A percentile compares a stretch with the other conserved stretches of the same genome.
These are phyloP conservation scores for Leptosomus discolor DNA, from an alignment of 2,113 vertebrate genomes.

Conservation along the genomic window DNA sequence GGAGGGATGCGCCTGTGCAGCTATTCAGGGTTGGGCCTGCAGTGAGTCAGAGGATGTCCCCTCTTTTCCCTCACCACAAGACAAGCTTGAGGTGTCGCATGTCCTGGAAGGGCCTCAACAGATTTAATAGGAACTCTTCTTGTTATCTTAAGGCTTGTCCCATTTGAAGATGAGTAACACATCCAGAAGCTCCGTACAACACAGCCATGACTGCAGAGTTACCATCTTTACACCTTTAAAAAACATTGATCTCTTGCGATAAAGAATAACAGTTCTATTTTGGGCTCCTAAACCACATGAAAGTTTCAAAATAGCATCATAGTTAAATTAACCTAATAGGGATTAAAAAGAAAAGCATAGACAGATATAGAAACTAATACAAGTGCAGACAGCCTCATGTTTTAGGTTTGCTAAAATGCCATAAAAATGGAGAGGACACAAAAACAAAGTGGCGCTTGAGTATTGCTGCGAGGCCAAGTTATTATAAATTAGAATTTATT, in stretches of 20 bases:
- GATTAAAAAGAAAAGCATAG: neutral
- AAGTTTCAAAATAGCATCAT: neutral
- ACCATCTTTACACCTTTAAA: neutral
- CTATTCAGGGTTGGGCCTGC: neutral
- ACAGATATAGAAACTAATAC: neutral
- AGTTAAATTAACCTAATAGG: neutral
- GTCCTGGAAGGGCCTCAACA: neutral
- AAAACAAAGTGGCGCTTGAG: neutral
- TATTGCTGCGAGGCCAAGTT: neutral
- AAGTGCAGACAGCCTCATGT: neutral
- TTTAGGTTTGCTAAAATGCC: neutral
- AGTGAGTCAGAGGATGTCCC: neutral
- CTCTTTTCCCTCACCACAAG: neutral
- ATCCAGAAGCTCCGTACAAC: neutral
- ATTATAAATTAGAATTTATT: neutral
- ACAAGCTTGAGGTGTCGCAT: neutral
- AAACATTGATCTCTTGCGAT: neutral
- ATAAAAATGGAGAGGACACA: neutral
- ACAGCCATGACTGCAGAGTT: neutral
- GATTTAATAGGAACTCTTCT: neutral
- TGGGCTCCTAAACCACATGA: neutral
- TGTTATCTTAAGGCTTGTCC: neutral
- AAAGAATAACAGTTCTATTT: conserved; percentile 5
- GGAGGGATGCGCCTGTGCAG: neutral
- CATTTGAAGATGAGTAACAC: neutral